Base-by-base conservation (phyloP, 2,113 vertebrate genomes). In the Daphoenositta chrysoptera region DNA sequence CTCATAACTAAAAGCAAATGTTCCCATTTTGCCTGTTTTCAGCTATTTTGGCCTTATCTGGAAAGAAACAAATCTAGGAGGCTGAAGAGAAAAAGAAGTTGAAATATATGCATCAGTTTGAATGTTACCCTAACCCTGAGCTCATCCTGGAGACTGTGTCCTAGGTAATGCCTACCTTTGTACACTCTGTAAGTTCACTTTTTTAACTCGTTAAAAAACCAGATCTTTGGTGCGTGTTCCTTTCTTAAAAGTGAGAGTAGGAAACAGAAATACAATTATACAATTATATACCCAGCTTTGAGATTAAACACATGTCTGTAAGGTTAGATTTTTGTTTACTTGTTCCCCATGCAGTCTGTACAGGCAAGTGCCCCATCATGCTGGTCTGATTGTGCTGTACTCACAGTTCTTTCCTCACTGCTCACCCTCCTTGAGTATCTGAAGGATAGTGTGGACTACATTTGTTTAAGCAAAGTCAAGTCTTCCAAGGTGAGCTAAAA, bases 331-430 rank as follows among this genome's bases (percentile, higher is more conserved):
- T 78, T 22, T 57, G 9, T 48, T 53, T 42, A 9, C 24, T 81
- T 35, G 4, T 37, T 13, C 30, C 15, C 7, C 15, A 3, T 66
- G 24, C 6, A 40, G 15, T 45, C 54, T 27, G 14, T 39, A 14
- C 1, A 1, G 35, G 17, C 30, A 19, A 21, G 24, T 30, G 13
- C 7, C 16, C 13, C 0, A 0, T 47, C 16, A 24, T 24, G 22
- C 17, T 58, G 33, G 7, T 44, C 16, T 0, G 0, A 68, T 8
- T 57, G 26, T 15, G 13, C 26, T n/a, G 24, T 2, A 2, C 11
- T 82, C 30, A 56, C 13, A 64, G 28, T 10, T 58, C 11, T 48
- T 65, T 76, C 20, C 33, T 80, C 13, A 8, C 8, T 50, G 15
- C 21, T 76, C 27, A 58, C 2, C 2, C 7, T 75, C 19, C 37